Evolutionary conservation across 2,888 invertebrate species (phyloP).

Genomic region (Pinctada fucata): DNA sequence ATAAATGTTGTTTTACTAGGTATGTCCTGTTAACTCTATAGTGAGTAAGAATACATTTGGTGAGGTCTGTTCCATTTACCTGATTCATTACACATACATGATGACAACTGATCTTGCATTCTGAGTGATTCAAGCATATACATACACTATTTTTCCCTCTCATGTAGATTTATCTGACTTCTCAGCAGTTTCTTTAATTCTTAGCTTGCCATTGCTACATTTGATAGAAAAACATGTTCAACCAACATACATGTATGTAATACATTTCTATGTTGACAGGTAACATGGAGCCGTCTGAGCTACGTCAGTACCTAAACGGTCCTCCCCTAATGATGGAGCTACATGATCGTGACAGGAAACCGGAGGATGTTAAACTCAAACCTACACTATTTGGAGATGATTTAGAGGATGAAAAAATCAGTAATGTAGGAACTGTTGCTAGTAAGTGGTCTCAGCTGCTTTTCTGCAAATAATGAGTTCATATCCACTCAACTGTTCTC

Average conservation of each 20-base stretch:
- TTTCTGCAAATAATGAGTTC: too few relatives aligned
- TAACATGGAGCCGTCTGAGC: conserved; percentile 66
- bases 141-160: too few relatives aligned
- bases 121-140: too few relatives aligned
- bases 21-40: conserved; percentile 34
- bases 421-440: conserved; percentile 75
- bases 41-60: conserved; percentile 3
- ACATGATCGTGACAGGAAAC: conserved; percentile 74
- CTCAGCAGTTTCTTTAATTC: too few relatives aligned
- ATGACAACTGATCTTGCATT: too few relatives aligned
- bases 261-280: conserved; percentile 49
- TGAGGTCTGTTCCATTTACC: too few relatives aligned
- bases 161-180: too few relatives aligned
- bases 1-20: conserved; percentile 73
- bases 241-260: too few relatives aligned
- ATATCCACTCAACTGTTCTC: too few relatives aligned
- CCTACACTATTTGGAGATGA: conserved; percentile 75
- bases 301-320: conserved; percentile 73
- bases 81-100: too few relatives aligned
- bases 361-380: conserved; percentile 65
- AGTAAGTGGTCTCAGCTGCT: conserved; percentile 57
- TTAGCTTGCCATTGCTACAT: too few relatives aligned
- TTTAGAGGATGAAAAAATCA: conserved; percentile 76
- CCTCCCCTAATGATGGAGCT: conserved; percentile 74
- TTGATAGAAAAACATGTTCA: too few relatives aligned